Percentiles rank a stretch among this genome's conserved stretches.
Evolutionary conservation across 2,113 vertebrate species (phyloP).

Genomic region (human): GRCh38 chr6:607501-608000

Average conservation of each 20-base stretch:
- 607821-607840: not conserved
- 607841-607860: not conserved
- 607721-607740: not conserved
- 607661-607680: not conserved
- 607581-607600: not conserved
- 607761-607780: not conserved
- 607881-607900: not conserved
- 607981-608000: not conserved
- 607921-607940: not conserved
- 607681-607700: not conserved
- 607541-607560: not conserved
- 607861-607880: not conserved
- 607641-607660: not conserved
- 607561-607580: not conserved
- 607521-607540: not conserved
- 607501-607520: not conserved
- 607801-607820: not conserved
- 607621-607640: not conserved
- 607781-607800: constrained; percentile 8
- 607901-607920: not conserved
- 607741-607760: not conserved
- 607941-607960: not conserved
- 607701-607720: not conserved
- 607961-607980: not conserved
- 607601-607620: not conserved